Conservation (phyloP, 1,140 invertebrate species). For the Drosophila repleta region DNA sequence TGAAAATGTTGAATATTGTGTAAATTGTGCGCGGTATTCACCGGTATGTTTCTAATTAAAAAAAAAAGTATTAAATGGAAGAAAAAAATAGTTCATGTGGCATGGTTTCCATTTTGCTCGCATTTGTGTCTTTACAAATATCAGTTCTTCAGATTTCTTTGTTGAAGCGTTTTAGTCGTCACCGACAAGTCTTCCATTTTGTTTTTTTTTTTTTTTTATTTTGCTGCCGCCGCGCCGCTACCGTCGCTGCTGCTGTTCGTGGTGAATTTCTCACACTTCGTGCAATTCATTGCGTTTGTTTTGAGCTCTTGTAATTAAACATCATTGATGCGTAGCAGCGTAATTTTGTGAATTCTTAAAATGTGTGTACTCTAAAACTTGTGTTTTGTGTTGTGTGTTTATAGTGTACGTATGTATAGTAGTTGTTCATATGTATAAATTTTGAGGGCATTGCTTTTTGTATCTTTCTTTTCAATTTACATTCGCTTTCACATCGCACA, state of each 20-base stretch:
- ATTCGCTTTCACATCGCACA: slow-evolving; percentile 70
- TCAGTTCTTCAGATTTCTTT: slow-evolving; percentile 71
- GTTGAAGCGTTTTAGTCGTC: slow-evolving; percentile 69
- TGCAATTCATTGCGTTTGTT: slow-evolving; percentile 68
- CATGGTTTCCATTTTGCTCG: slow-evolving; percentile 24
- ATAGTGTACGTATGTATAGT: not conserved
- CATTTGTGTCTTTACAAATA: slow-evolving; percentile 37
- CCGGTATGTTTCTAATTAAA: slow-evolving; percentile 26
- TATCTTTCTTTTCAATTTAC: slow-evolving; percentile 59
- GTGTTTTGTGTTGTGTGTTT: slow-evolving; percentile 19
- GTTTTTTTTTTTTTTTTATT: slow-evolving; percentile 63
- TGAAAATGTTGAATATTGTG: slow-evolving; percentile 24
- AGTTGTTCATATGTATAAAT: slow-evolving; percentile 38
- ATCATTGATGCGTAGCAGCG: not conserved
- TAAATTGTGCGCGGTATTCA: slow-evolving; percentile 17
- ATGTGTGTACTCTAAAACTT: slow-evolving; percentile 22
- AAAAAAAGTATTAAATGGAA: not conserved
- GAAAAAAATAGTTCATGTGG: slow-evolving; percentile 21
- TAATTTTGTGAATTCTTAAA: slow-evolving; percentile 13
- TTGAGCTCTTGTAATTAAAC: slow-evolving; percentile 23
- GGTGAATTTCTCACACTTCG: slow-evolving; percentile 71
- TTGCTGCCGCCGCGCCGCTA: slow-evolving; percentile 47
- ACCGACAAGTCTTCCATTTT: slow-evolving; percentile 77
- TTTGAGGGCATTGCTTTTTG: slow-evolving; percentile 71
- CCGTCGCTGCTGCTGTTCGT: slow-evolving; percentile 56